Conservation (phyloP, 2,797 vertebrate species). For the Danio tinwini region DNA sequence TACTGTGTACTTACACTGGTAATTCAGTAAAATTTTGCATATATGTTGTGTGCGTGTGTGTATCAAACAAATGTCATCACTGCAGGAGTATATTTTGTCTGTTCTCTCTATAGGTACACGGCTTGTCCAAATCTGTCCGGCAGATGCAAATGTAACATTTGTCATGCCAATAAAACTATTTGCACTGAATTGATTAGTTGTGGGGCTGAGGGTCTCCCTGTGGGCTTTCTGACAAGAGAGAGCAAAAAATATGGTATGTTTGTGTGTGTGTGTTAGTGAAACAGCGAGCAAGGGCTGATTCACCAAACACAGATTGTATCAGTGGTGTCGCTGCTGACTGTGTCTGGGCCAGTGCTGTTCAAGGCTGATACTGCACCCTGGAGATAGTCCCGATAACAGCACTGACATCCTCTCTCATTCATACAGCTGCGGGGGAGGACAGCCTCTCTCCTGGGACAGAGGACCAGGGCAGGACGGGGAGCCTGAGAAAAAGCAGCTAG, state of each 20-base stretch:
- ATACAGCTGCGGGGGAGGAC: conserved; percentile 33
- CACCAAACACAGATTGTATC: conserved; percentile 71
- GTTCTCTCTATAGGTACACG: conserved; percentile 49
- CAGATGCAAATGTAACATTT: conserved; percentile 74
- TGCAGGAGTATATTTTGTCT: conserved; percentile 14
- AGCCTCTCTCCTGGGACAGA: conserved; percentile 63
- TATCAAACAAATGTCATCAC: conserved; percentile 16
- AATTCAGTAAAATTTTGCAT: too few relatives aligned
- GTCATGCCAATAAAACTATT: conserved; percentile 78
- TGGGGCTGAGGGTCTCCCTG: conserved; percentile 55
- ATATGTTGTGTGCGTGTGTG: too few relatives aligned
- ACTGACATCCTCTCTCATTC: conserved; percentile 62
- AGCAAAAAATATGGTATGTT: conserved; percentile 38
- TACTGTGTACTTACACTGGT: too few relatives aligned
- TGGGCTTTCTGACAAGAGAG: conserved; percentile 62
- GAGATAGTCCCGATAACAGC: conserved; percentile 66
- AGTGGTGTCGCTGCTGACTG: conserved; percentile 56
- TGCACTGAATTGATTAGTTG: conserved; percentile 71
- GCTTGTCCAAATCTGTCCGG: conserved; percentile 62
- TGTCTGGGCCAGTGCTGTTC: conserved; percentile 43
- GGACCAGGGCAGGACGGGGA: conserved; percentile 24
- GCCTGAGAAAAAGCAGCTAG: conserved; percentile 27
- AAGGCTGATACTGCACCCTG: conserved; percentile 53
- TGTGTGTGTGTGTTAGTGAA: conserved; percentile 30
- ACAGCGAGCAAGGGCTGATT: conserved; percentile 61